Base-by-base conservation (phyloP, 2,113 vertebrate genomes). In the Peromyscus leucopus region DNA sequence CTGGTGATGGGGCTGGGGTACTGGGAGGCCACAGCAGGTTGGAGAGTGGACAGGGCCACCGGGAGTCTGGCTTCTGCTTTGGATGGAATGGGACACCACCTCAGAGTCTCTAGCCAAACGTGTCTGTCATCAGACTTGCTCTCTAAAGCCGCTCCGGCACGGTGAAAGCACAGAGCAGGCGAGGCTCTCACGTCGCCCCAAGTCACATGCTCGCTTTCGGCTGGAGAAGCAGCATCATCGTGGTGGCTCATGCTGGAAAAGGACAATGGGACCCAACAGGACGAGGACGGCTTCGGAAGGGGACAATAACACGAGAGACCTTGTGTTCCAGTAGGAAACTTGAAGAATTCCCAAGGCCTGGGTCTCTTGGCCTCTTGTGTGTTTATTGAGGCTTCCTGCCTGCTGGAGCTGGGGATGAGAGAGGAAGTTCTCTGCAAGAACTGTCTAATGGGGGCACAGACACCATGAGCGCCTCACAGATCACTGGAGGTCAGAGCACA, bases 371-470 rank as follows among this genome's bases (percentile, higher is more conserved):
- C 69, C 33, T 36, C 74, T 84, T 12, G 15, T 21, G 3, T 21
- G 11, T 48, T 59, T 19, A 12, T 1, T 1, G 46, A 88, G 16
- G 36, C 3, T 46, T 26, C 33, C 0, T 12, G 12, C 17, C 36
- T 65, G 39, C 46, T 1, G 28, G 61, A 76, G 9, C 59, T 11
- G 15, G 65, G 33, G 22, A 9, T 16, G 19, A 72, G 48, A 6
- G 4, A 19, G 57, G 83, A 48, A 19, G 31, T 13, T 48, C 33
- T 39, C 55, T 63, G 26, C 42, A 28, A 6, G 33, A 4, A 2
- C 8, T 21, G 9, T 26, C 5, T 28, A 3, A 0, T 0, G 12
- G 57, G 57, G 67, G n/a, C 48, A 17, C 2, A 1, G 55, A 80
- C n/a, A 55, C 39, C 7, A 74, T 21, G 69, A 42, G 57, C 22